Evolutionary conservation across 2,888 invertebrate species (phyloP).

Genomic region (Saturnia pavonia): DNA sequence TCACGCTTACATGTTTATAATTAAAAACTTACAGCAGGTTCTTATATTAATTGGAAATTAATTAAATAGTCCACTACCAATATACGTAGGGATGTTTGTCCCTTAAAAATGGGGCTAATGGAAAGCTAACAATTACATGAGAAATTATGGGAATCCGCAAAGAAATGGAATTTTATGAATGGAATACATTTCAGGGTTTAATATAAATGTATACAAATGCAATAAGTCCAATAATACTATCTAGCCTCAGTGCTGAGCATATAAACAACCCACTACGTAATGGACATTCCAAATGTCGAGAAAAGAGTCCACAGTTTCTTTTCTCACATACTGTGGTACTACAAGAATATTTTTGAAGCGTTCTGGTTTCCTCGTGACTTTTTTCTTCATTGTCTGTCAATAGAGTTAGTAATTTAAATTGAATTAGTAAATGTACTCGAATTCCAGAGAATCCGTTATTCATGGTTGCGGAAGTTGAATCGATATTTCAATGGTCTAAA

Average conservation of each 20-base stretch:
- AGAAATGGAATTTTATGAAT: neutral
- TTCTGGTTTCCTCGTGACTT: too few species aligned
- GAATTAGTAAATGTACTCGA: too few species aligned
- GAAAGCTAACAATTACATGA: neutral
- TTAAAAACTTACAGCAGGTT: neutral
- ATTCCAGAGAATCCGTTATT: too few species aligned
- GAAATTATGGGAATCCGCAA: neutral
- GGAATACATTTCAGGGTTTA: neutral
- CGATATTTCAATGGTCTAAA: too few species aligned
- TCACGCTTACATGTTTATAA: constrained; percentile 12
- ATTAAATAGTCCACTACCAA: neutral
- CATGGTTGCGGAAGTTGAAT: too few species aligned
- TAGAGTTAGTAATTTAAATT: too few species aligned
- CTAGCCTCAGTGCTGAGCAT: neutral
- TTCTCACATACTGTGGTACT: too few species aligned
- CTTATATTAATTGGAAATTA: neutral
- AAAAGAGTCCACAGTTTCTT: too few species aligned
- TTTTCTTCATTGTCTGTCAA: too few species aligned
- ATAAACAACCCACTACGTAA: too few species aligned
- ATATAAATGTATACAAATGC: neutral
- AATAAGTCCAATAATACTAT: neutral
- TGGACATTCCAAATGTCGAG: too few species aligned
- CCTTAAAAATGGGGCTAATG: neutral
- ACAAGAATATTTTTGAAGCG: too few species aligned
- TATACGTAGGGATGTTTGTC: neutral